A percentile compares a stretch with the other conserved stretches of the same genome.
Conservation (phyloP, 1,140 invertebrate genomes). For the Steinernema feltiae region DNA sequence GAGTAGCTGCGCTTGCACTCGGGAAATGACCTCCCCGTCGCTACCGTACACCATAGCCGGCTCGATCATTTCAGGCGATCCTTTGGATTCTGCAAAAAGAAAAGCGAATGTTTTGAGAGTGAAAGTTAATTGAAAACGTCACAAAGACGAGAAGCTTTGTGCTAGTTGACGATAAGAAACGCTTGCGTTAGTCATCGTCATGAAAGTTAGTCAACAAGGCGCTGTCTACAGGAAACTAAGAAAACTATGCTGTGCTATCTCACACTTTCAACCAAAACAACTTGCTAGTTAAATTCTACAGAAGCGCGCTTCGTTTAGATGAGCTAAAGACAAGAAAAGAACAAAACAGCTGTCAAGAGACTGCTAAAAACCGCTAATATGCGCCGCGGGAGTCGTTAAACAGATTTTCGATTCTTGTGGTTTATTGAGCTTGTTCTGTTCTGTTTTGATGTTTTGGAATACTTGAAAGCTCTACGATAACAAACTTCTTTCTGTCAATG, state of each 20-base stretch:
- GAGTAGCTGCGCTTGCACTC: background rate
- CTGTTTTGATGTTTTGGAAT: too few relatives aligned
- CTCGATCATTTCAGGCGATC: constrained; percentile 6
- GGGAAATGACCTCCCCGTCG: background rate
- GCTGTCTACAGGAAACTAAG: too few relatives aligned
- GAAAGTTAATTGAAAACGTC: background rate
- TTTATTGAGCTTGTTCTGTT: background rate
- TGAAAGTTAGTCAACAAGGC: too few relatives aligned
- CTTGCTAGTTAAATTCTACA: too few relatives aligned
- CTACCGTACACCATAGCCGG: constrained; percentile 2
- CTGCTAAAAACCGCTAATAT: background rate
- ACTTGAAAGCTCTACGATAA: too few relatives aligned
- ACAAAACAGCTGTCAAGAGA: background rate
- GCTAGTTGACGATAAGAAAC: too few relatives aligned
- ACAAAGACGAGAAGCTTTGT: too few relatives aligned
- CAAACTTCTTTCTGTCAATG: background rate
- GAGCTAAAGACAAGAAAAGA: too few relatives aligned
- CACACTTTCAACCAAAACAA: too few relatives aligned
- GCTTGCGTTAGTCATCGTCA: too few relatives aligned
- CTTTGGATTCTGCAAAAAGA: background rate
- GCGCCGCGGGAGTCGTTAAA: background rate
- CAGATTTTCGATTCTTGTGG: background rate
- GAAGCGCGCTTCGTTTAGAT: too few relatives aligned
- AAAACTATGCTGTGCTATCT: too few relatives aligned
- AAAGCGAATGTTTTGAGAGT: background rate